Evolutionary conservation across 2,888 invertebrate genomes (phyloP), one percentile per base, ranked within the genome.

Genomic region (Eubasilissa splendida): DNA sequence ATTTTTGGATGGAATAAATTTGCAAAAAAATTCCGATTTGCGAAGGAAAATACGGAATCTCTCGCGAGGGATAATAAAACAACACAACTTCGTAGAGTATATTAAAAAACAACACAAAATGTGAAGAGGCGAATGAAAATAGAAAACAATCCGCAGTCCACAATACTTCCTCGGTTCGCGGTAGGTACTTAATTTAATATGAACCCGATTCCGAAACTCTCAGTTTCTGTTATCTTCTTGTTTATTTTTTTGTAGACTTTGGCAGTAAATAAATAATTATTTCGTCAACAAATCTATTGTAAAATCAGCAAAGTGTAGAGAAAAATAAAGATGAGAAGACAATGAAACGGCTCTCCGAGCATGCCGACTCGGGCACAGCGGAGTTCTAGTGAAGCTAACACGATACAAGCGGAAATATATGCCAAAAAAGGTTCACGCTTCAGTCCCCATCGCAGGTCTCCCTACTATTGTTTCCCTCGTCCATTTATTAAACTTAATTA

Each of bases 401-500:
- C 76, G 68, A 76, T 79, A 52, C 66, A 76, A 79, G 79, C 33
- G 66, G 70, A 80, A 80, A 75, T 80, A 80, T 76, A 80, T 76
- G 76, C 70, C 80, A 80, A 80, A 80, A 80, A 80, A 76, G 80
- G 80, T 71, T 50, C 63, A 33, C 76, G 33, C 56, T 79, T n/a
- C 42, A 42, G 42, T 42, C 42, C 22, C 53, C 52, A 11, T 22
- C 70, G 53, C 54, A 22, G 53, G 70, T 70, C 70, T 56, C 65
- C 56, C 76, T 11, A 53, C 54, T 68, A 80, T 80, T 80, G 80
- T 80, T 75, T 65, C 54, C 52, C 71, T 53, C 60, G 52, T 42
- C 71, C 80, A 76, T 80, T 80, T 80, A 80, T 80, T 76, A 80
- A 80, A 80, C 80, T 76, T 76, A 80, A 80, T 80, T 80, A 80